Evolutionary conservation across 2,888 invertebrate species (phyloP), one percentile per base, ranked within the genome.

Genomic region (Peribatodes rhomboidaria): DNA sequence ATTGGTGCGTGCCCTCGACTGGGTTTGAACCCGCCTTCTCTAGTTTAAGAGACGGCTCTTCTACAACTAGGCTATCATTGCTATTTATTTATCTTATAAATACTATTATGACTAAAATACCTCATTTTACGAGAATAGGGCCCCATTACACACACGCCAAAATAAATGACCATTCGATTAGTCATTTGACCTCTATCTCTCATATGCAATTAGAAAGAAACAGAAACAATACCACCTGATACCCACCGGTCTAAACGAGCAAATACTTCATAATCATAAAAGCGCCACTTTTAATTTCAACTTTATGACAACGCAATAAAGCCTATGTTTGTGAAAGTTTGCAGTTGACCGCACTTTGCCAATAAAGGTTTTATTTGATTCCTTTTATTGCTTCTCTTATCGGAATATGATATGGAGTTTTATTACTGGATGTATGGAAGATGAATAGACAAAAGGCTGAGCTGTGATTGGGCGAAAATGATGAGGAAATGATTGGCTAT

Each of bases 301-400:
- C 62, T 64, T 61, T 67, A 61, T 55, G 8, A 10, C 33, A 7
- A 10, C 42, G 18, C 6, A 2, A 59, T 53, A 68, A 46, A 49
- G 56, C 22, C 54, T 61, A 60, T 31, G 53, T 57, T 61, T 41
- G 61, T 41, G n/a, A 14, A 39, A 18, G 41, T 62, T 66, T 64
- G 46, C 59, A 37, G 58, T 59, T 68, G 65, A 66, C 64, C 65
- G 68, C 68, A 69, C 56, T 68, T 64, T 35, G 39, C 56, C 41
- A 57, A 65, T 69, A 71, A 69, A 60, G 68, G 60, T 68, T 74
- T 74, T 72, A 74, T 72, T 74, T 66, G 70, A 70, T 68, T 70
- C 69, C 44, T 67, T 65, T 71, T 74, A 72, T 72, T 71, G 68
- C 53, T 67, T 47, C 66, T 57, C 57, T 57, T 70, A 69, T 72